A percentile compares a stretch with the other conserved stretches of the same genome.
phyloP scores from a whole-genome alignment of 2,888 invertebrate genomes.

The Tiliacea aurago region DNA sequence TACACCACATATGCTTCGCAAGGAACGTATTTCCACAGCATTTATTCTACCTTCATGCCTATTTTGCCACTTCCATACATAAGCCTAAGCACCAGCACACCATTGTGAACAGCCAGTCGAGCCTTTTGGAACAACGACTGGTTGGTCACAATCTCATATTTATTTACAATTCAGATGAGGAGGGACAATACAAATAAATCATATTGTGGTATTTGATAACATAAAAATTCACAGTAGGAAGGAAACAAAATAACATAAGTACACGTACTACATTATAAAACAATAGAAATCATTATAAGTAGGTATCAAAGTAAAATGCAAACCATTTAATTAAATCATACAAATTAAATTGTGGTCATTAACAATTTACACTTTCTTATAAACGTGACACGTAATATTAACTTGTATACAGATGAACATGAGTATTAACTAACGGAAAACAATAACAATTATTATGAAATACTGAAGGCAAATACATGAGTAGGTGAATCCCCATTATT shows the following conservation, averaged over 20 bases:
- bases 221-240: background rate
- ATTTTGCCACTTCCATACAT: no score
- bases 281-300: background rate
- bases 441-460: conserved; percentile 7
- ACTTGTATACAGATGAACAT: background rate
- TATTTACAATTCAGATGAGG: background rate
- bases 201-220: background rate
- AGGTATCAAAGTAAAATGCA: background rate
- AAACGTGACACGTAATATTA: background rate
- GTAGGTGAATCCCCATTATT: background rate
- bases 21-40: no score
- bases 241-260: background rate
- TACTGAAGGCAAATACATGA: background rate
- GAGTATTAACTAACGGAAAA: background rate
- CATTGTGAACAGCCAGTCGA: no score
- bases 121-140: no score
- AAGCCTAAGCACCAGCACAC: no score
- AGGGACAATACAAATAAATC: background rate
- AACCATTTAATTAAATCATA: conserved; percentile 14
- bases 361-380: conserved; percentile 1
- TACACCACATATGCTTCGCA: no score
- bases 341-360: conserved; percentile 10
- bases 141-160: background rate
- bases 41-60: no score
- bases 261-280: background rate